phyloP scores from a whole-genome alignment of 2,113 vertebrate species.

The Fregetta grallaria region DNA sequence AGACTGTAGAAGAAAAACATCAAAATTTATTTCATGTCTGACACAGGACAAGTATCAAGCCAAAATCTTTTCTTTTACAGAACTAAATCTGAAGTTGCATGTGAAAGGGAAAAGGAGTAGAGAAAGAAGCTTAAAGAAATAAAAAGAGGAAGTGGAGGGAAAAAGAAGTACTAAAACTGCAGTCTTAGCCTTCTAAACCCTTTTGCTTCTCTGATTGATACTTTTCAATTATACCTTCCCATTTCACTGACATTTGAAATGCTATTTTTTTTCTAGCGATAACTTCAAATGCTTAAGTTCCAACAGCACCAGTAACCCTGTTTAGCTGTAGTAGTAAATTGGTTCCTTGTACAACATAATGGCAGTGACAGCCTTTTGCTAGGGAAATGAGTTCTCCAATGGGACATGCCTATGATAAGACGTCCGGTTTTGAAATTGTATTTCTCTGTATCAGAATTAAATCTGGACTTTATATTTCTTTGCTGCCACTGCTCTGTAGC shows the following conservation, averaged over 20 bases:
- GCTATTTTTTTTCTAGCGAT: slow-evolving; percentile 89
- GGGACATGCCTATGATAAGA: slow-evolving; percentile 98
- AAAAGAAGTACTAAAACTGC: slow-evolving; percentile 25
- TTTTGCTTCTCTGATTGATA: slow-evolving; percentile 98
- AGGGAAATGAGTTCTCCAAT: slow-evolving; percentile 99
- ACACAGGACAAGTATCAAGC: not conserved
- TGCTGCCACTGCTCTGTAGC: slow-evolving; percentile 85
- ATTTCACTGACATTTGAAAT: slow-evolving; percentile 96
- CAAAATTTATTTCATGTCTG: not conserved
- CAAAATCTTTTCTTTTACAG: slow-evolving; percentile 23
- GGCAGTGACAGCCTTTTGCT: slow-evolving; percentile 98
- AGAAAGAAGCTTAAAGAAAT: not conserved
- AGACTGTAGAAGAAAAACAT: not conserved
- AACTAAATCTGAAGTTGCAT: slow-evolving; percentile 17
- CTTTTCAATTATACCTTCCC: slow-evolving; percentile 99
- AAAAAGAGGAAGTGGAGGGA: not conserved
- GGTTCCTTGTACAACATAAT: slow-evolving; percentile 99
- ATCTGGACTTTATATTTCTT: slow-evolving; percentile 99
- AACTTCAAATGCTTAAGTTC: slow-evolving; percentile 97
- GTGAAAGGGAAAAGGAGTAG: not conserved
- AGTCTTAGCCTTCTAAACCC: slow-evolving; percentile 77
- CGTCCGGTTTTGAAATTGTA: slow-evolving; percentile 99
- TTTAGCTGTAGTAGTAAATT: slow-evolving; percentile 99
- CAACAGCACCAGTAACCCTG: slow-evolving; percentile 91
- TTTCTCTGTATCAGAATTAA: slow-evolving; percentile 99